phyloP scores from a whole-genome alignment of 1,140 invertebrate genomes.

The Bombus affinis region DNA sequence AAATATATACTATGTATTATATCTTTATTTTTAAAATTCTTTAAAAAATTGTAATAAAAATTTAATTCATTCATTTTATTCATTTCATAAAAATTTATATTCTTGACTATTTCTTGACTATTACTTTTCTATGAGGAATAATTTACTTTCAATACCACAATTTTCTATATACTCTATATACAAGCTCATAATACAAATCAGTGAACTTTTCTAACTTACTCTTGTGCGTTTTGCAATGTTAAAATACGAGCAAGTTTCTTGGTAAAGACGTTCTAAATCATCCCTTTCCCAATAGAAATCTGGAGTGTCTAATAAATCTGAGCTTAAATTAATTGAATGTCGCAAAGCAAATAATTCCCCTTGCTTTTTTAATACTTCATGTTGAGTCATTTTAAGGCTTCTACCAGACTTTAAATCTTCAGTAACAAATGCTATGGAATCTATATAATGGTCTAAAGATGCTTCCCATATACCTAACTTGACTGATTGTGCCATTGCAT shows the following conservation, averaged over 20 bases:
- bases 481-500: conserved; percentile 95
- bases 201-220: conserved; percentile 78
- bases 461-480: conserved; percentile 97
- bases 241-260: conserved; percentile 91
- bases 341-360: conserved; percentile 95
- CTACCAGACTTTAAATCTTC: conserved; percentile 90
- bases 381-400: conserved; percentile 86
- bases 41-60: background rate
- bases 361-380: conserved; percentile 92
- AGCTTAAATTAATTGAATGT: conserved; percentile 95
- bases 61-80: background rate
- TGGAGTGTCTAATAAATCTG: conserved; percentile 95
- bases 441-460: conserved; percentile 90
- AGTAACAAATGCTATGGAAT: conserved; percentile 91
- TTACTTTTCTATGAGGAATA: background rate
- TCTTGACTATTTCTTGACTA: background rate
- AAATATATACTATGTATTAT: no score
- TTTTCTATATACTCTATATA: background rate
- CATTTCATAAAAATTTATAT: background rate
- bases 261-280: conserved; percentile 91
- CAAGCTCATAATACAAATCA: conserved; percentile 3
- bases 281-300: conserved; percentile 99
- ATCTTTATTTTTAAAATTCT: background rate
- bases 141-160: background rate
- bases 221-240: conserved; percentile 92